Percentiles rank a stretch among this genome's conserved stretches.
Evolutionary conservation across 1,140 invertebrate genomes (phyloP).

Genomic region (Caerostris darwini): DNA sequence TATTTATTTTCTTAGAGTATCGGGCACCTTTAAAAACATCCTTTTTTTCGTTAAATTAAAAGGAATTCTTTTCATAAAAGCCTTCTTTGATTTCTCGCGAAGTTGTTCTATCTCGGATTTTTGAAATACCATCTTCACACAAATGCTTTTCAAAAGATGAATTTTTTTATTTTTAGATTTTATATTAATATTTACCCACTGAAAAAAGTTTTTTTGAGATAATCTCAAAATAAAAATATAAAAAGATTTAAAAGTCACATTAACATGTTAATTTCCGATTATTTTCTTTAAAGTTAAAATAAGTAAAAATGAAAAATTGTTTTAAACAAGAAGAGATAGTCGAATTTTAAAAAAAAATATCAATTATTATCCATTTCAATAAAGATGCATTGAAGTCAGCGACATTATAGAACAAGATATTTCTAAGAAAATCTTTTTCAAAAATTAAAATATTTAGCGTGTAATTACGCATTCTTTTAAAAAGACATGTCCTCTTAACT

Average conservation of each 20-base stretch:
- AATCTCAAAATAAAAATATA: no score
- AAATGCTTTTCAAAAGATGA: not conserved
- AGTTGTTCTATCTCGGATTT: not conserved
- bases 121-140: not conserved
- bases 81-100: constrained; percentile 2
- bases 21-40: not conserved
- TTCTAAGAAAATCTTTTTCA: no score
- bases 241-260: no score
- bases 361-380: no score
- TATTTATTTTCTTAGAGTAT: not conserved
- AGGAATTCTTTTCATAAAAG: constrained; percentile 13
- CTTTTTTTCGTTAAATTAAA: not conserved
- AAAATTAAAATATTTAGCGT: no score
- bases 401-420: no score
- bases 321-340: not conserved
- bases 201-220: not conserved
- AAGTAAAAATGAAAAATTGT: not conserved
- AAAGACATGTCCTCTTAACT: no score
- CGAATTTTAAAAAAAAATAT: no score
- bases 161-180: not conserved
- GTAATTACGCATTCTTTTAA: no score
- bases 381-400: no score
- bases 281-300: no score
- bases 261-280: no score
- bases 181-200: not conserved